Base-by-base conservation (phyloP, 2,888 invertebrate genomes). In the Stomorhina lunata region DNA sequence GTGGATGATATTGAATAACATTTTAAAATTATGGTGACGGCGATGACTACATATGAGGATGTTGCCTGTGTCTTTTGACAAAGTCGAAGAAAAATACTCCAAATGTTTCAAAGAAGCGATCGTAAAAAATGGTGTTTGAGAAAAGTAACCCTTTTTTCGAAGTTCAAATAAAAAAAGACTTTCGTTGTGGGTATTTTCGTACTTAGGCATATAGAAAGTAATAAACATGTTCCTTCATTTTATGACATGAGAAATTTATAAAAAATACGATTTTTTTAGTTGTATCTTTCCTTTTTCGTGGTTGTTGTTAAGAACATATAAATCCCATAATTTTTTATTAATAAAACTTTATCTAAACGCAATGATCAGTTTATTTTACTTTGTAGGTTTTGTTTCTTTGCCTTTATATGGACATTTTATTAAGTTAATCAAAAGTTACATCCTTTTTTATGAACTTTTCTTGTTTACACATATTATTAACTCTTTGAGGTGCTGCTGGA, bases 261-360 rank as follows among this genome's bases (percentile, higher is more conserved):
- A 34, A 50, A 78, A 57, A 75, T 48, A 40, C 40, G 15, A 48
- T 48, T 53, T 48, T 34, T 48, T 72, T 57, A n/a, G n/a, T 65
- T 76, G 45, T 68, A n/a, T 45, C 17, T 43, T 48, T 22, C 65
- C 4, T 29, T 45, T 72, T 53, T 61, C 32, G n/a, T 32, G 29
- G 40, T 68, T 55, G 25, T 72, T 73, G 37, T 29, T 55, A 63
- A 68, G 53, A 57, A 12, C 72, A 75, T 20, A 69, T 71, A 79
- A 82, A 66, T 75, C 65, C 71, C 59, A 71, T 79, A 79, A 59
- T 75, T 69, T 79, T 79, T 71, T 75, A 78, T 75, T 79, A 82
- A 82, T 79, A 79, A 82, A 82, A 79, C 25, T 71, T 79, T 82
- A 82, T 82, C 82, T 79, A n/a, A 59, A 57, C 34, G 20, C 65